Conservation (phyloP, 2,113 vertebrate genomes). For the Tursiops truncatus region DNA sequence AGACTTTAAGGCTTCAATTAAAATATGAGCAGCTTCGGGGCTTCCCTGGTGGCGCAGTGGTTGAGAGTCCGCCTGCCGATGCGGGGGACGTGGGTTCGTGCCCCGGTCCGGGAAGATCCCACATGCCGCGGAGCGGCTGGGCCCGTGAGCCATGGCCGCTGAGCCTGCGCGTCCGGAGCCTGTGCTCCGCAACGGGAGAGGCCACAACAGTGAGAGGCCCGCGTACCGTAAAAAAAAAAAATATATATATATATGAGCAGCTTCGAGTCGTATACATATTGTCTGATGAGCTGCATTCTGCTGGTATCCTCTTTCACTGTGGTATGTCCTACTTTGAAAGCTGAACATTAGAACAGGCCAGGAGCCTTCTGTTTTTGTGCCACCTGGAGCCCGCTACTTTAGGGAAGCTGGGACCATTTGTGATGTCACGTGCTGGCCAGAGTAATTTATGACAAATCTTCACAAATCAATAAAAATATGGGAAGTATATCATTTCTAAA, state of each 20-base stretch:
- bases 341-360: neutral
- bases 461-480: constrained; percentile 86
- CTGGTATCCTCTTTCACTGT: neutral
- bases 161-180: too few species aligned
- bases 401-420: constrained; percentile 75
- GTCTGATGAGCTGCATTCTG: neutral
- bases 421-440: constrained; percentile 70
- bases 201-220: too few species aligned
- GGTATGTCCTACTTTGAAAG: neutral
- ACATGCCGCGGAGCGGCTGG: too few species aligned
- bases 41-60: too few species aligned
- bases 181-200: too few species aligned
- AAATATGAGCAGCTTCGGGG: neutral
- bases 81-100: too few species aligned
- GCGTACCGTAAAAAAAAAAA: too few species aligned
- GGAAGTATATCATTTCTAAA: constrained; percentile 86
- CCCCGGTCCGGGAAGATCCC: too few species aligned
- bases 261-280: neutral
- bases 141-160: too few species aligned
- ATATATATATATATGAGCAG: neutral
- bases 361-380: fast-evolving
- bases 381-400: constrained; percentile 67
- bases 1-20: neutral
- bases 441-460: constrained; percentile 84
- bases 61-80: too few species aligned